These are phyloP conservation scores for Trachurus trachurus DNA, from an alignment of 2,797 vertebrate species.

Conservation along the genomic window DNA sequence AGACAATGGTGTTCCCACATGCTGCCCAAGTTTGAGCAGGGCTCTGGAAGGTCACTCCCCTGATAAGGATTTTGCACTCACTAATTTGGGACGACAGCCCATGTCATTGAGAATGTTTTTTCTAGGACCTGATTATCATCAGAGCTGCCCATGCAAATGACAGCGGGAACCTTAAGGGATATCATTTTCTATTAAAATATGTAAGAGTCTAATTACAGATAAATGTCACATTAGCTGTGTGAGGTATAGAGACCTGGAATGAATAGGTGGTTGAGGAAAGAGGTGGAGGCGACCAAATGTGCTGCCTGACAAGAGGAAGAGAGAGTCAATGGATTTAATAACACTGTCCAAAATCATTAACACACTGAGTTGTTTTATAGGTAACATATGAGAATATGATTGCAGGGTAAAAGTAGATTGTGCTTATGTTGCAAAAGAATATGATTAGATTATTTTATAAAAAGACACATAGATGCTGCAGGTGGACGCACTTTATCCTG, in stretches of 20 bases:
- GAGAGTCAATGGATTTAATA: slow-evolving; percentile 47
- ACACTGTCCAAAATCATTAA: slow-evolving; percentile 60
- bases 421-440: neutral
- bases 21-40: slow-evolving; percentile 53
- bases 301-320: slow-evolving; percentile 19
- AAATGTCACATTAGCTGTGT: slow-evolving; percentile 86
- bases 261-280: slow-evolving; percentile 64
- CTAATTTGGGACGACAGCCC: slow-evolving; percentile 85
- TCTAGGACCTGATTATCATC: slow-evolving; percentile 83
- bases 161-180: slow-evolving; percentile 87
- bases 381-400: slow-evolving; percentile 54
- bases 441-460: neutral
- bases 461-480: neutral
- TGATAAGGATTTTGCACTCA: slow-evolving; percentile 76
- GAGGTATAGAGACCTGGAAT: slow-evolving; percentile 78
- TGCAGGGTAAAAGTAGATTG: neutral
- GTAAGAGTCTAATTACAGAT: slow-evolving; percentile 87
- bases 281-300: slow-evolving; percentile 24
- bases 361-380: slow-evolving; percentile 40
- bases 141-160: slow-evolving; percentile 86
- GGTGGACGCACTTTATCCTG: too few species aligned
- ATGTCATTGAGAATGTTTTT: slow-evolving; percentile 81
- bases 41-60: slow-evolving; percentile 78
- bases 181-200: slow-evolving; percentile 87
- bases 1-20: slow-evolving; percentile 33